Evolutionary conservation across 1,140 invertebrate genomes (phyloP), one percentile per base, ranked within the genome.

Genomic region (Batillaria attramentaria): DNA sequence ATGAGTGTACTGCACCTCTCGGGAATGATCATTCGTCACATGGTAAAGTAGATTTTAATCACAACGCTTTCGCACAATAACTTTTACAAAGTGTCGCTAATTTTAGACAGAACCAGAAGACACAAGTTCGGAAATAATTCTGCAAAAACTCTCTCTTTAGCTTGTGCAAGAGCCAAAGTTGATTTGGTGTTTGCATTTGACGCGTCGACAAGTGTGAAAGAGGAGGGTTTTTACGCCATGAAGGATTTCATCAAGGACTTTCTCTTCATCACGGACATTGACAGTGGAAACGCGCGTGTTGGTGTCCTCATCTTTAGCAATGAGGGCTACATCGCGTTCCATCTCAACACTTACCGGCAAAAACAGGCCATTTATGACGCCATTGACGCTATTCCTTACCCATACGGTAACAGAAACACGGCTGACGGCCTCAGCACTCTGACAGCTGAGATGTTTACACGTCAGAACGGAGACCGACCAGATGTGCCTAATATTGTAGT

Each of bases 111-210:
- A n/a, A n/a, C n/a, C n/a, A n/a, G n/a, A n/a, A n/a, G n/a, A n/a
- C n/a, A n/a, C n/a, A n/a, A n/a, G n/a, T n/a, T n/a, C n/a, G n/a
- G n/a, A n/a, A n/a, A n/a, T n/a, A n/a, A n/a, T n/a, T n/a, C n/a
- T n/a, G n/a, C n/a, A n/a, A n/a, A n/a, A n/a, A n/a, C n/a, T 75
- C 31, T 37, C 24, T 54, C 60, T 28, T 54, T 37, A 83, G 82
- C 43, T 10, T 84, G 81, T 72, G 50, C 42, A 18, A 79, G 74
- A 28, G 80, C 80, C 24, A 68, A 80, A 43, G 77, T 83, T 3
- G 79, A 92, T 88, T 43, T 87, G 0, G 80, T 87, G 4, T 79
- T 86, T 42, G 75, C 86, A 10, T 37, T 87, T 41, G 86, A 87
- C 66, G 79, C 84, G 0, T 87, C 86, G 13, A 86, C 85, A 20